Evolutionary conservation across 2,888 invertebrate genomes (phyloP), one percentile per base, ranked within the genome.

Genomic region (Willowsia nigromaculata): DNA sequence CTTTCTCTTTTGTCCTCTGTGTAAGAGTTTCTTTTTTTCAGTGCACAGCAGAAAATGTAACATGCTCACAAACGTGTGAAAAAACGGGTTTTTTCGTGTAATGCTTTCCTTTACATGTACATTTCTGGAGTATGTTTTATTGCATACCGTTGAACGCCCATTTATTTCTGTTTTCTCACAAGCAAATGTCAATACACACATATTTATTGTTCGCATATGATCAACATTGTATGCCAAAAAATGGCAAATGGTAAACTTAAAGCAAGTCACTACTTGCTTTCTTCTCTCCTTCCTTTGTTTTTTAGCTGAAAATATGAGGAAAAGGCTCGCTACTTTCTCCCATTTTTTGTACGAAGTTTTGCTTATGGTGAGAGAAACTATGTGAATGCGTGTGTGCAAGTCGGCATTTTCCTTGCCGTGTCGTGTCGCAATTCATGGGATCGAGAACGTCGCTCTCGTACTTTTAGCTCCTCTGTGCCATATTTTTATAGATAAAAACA

Each of bases 11-110:
- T 30, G 4, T 30, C 3, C 6, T 22, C 56, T 53, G 53, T 53
- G 18, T 25, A 56, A 25, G n/a, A 56, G 11, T 62, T 62, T 15
- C 30, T 11, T 5, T 43, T 9, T 43, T 43, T 30, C 30, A 30
- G 22, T 40, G 1, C 71, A 22, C 33, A 22, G 9, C 30, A 53
- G 15, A 13, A 78, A 78, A 53, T 47, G 37, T 53, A 53, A 53
- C 15, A 18, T 78, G 78, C 7, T 47, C 25, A 47, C 25, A 50
- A 47, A 76, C 33, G 76, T 76, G 76, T 37, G 40, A 71, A 71
- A 4, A 27, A 40, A 71, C 13, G 40, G 40, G 40, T 37, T 43
- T 71, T 68, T 71, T 62, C 62, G 62, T 30, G 62, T 62, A 30
- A 62, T 62, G 62, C 30, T 30, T 30, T 33, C 30, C 15, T 62